Base-by-base conservation (phyloP, 2,888 invertebrate species). In the Trimorus sp. region DNA sequence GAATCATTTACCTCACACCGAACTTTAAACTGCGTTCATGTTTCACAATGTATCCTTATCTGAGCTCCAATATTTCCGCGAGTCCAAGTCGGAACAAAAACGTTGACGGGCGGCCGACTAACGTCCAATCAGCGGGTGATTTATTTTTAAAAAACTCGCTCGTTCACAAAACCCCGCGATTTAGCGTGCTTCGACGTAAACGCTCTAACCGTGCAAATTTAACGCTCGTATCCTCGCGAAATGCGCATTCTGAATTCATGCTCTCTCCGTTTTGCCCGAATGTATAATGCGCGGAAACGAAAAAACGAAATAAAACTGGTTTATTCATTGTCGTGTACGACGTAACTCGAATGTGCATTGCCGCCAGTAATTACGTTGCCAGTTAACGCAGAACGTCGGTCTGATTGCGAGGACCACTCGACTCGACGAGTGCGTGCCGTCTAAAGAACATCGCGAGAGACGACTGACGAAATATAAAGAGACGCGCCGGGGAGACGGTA, bases 391-490 rank as follows among this genome's bases (percentile, higher is more conserved):
- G 69, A 59, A 68, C 49, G 63, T 68, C 42, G 60, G 69, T 70
- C 74, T 75, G 79, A 74, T 79, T 79, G 69, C 70, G 54, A 75
- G 65, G 59, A 53, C 79, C 79, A 75, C 70, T 75, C 60, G 68
- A 65, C 45, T 60, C 45, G 11, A 68, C 58, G 53, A 59, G 70
- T 56, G 63, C 68, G 75, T 79, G 54, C 14, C 65, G 70, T 54
- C 53, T 74, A 83, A 85, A 75, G 80, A 79, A 74, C 78, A 74
- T 73, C 70, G n/a, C 54, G 60, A 80, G 85, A 54, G 66, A 60
- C 79, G 71, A 59, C 54, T 77, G 66, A 75, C 83, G 82, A 83
- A 84, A 84, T 77, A 58, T 75, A 71, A 78, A 76, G 65, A 60
- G 70, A 59, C 56, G 36, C 63, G 49, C 36, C 45, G 54, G 73